A percentile compares a stretch with the other conserved stretches of the same genome.
phyloP scores from a whole-genome alignment of 2,888 invertebrate species.

The Nymphalis polychloros region DNA sequence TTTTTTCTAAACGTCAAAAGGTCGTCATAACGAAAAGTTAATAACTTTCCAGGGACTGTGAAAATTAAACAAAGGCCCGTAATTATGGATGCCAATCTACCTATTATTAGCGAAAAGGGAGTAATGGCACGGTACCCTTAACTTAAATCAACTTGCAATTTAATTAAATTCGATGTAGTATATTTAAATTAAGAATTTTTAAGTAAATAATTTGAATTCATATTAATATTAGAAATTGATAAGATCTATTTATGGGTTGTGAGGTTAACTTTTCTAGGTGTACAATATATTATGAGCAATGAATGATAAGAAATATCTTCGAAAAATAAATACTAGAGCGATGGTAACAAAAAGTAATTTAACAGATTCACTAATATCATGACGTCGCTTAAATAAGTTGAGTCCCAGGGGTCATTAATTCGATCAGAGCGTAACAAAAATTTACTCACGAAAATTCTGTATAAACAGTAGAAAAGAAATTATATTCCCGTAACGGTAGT shows the following conservation, averaged over 20 bases:
- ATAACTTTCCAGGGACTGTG: constrained; percentile 35
- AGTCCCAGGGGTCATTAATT: constrained; percentile 23
- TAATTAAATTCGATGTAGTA: constrained; percentile 37
- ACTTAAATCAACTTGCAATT: constrained; percentile 36
- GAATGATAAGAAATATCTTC: too few species aligned
- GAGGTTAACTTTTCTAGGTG: too few species aligned
- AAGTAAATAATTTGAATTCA: too few species aligned
- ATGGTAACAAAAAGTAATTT: not conserved
- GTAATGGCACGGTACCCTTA: constrained; percentile 28
- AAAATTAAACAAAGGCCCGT: constrained; percentile 40
- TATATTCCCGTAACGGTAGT: constrained; percentile 36
- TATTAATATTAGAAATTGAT: too few species aligned
- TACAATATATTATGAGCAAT: too few species aligned
- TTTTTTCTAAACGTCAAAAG: constrained; percentile 29
- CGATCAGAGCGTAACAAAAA: constrained; percentile 27
- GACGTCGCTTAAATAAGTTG: not conserved
- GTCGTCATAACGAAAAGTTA: constrained; percentile 32
- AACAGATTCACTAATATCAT: constrained; percentile 5
- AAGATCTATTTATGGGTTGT: too few species aligned
- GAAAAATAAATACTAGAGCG: too few species aligned
- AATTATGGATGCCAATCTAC: constrained; percentile 41
- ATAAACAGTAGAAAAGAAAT: constrained; percentile 36
- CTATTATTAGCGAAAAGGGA: constrained; percentile 40
- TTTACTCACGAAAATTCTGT: constrained; percentile 29
- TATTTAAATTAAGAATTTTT: too few species aligned